Conservation (phyloP, 2,113 vertebrate species). For the Oryzias melastigma region DNA sequence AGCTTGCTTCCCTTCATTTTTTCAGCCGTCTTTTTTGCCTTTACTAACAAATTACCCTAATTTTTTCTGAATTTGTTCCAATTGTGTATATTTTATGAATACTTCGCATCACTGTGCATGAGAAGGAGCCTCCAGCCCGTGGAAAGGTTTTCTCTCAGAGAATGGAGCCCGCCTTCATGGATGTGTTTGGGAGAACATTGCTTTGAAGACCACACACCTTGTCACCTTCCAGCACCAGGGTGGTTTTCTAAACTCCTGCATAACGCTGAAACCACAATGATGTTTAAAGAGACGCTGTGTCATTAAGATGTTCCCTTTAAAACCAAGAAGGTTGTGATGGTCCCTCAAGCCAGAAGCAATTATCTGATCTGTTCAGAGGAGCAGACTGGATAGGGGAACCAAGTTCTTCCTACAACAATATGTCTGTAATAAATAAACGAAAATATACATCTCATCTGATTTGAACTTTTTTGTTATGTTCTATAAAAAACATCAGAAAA, state of each 20-base stretch:
- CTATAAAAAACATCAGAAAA: no score
- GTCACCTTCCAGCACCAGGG: constrained; percentile 6
- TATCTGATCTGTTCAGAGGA: background rate
- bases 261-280: background rate
- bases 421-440: background rate
- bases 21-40: background rate
- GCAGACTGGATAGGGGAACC: background rate
- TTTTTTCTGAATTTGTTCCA: constrained; percentile 22
- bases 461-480: no score
- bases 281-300: background rate
- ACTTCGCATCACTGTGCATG: background rate
- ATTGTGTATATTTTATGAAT: constrained; percentile 22
- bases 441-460: background rate
- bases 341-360: background rate
- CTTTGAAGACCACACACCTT: constrained; percentile 1
- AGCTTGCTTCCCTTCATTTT: constrained; percentile 31
- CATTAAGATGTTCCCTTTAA: background rate
- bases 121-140: background rate
- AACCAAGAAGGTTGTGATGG: background rate
- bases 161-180: background rate
- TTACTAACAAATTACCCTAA: constrained; percentile 29
- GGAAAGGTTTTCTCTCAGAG: background rate
- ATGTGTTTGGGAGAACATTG: constrained; percentile 1
- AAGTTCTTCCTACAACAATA: background rate
- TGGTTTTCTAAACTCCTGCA: constrained; percentile 1